phyloP scores from a whole-genome alignment of 2,888 invertebrate genomes.

The Drosophila setosimentum region DNA sequence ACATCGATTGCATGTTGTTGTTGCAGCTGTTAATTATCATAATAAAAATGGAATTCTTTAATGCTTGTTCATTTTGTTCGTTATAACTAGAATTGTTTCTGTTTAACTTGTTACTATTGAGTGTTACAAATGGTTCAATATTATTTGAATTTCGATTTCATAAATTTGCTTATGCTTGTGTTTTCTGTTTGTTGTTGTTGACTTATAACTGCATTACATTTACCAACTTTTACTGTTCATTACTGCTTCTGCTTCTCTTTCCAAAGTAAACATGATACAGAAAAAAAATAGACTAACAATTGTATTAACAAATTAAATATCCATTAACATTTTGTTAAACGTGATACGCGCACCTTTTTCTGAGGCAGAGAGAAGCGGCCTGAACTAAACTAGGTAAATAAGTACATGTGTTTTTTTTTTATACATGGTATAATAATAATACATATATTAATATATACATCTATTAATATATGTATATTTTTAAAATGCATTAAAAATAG shows the following conservation, averaged over 20 bases:
- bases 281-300: slow-evolving; percentile 58
- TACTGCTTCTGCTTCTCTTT: slow-evolving; percentile 29
- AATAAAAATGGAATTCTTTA: slow-evolving; percentile 67
- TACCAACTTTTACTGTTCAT: slow-evolving; percentile 32
- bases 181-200: slow-evolving; percentile 34
- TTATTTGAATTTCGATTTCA: slow-evolving; percentile 33
- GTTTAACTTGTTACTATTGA: slow-evolving; percentile 43
- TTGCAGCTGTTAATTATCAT: slow-evolving; percentile 75
- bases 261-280: slow-evolving; percentile 57
- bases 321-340: slow-evolving; percentile 73
- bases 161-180: slow-evolving; percentile 40
- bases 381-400: slow-evolving; percentile 59
- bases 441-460: slow-evolving; percentile 21
- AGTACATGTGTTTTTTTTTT: slow-evolving; percentile 52
- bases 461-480: slow-evolving; percentile 32
- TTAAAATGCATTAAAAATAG: slow-evolving; percentile 81
- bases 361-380: slow-evolving; percentile 24
- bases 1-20: slow-evolving; percentile 71
- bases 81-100: slow-evolving; percentile 53
- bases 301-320: slow-evolving; percentile 65
- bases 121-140: slow-evolving; percentile 43
- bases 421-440: slow-evolving; percentile 68
- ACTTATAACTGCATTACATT: slow-evolving; percentile 58
- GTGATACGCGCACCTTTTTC: slow-evolving; percentile 27
- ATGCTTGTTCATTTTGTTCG: slow-evolving; percentile 42